phyloP scores from a whole-genome alignment of 2,113 vertebrate genomes.

The Semicossyphus pulcher region DNA sequence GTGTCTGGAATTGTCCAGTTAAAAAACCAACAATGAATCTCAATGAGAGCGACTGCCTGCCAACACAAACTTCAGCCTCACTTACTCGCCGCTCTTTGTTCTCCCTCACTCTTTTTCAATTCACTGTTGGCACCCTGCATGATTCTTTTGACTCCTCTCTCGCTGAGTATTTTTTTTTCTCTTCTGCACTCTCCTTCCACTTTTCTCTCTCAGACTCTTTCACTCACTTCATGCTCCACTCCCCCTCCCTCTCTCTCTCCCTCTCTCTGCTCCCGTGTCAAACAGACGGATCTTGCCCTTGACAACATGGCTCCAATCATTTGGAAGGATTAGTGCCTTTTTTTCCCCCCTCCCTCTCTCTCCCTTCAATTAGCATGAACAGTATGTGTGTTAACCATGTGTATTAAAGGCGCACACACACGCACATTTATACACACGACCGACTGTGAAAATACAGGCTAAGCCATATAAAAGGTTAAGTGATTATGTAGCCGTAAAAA shows the following conservation, averaged over 20 bases:
- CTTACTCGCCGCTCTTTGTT: constrained; percentile 36
- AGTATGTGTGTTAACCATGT: constrained; percentile 52
- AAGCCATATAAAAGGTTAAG: constrained; percentile 70
- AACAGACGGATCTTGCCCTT: constrained; percentile 68
- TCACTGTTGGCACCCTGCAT: constrained; percentile 33
- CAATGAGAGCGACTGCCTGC: constrained; percentile 61
- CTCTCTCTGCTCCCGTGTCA: constrained; percentile 35
- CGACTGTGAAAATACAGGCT: constrained; percentile 60
- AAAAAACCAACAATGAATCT: constrained; percentile 65
- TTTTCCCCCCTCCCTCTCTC: background rate
- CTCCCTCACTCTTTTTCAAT: constrained; percentile 21
- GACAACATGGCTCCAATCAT: constrained; percentile 72
- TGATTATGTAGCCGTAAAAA: constrained; percentile 67
- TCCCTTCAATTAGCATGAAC: constrained; percentile 62
- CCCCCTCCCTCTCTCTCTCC: background rate
- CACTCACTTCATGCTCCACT: constrained; percentile 1
- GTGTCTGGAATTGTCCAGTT: constrained; percentile 55
- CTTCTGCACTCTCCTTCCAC: constrained; percentile 5
- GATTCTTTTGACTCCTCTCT: constrained; percentile 41
- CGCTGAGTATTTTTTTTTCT: constrained; percentile 1
- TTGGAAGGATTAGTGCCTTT: constrained; percentile 64
- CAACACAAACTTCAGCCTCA: constrained; percentile 65
- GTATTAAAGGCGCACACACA: constrained; percentile 31
- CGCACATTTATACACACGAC: constrained; percentile 38
- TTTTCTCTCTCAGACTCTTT: constrained; percentile 26